Base-by-base conservation (phyloP, 2,113 vertebrate species). In the Protobothrops flavoviridis region DNA sequence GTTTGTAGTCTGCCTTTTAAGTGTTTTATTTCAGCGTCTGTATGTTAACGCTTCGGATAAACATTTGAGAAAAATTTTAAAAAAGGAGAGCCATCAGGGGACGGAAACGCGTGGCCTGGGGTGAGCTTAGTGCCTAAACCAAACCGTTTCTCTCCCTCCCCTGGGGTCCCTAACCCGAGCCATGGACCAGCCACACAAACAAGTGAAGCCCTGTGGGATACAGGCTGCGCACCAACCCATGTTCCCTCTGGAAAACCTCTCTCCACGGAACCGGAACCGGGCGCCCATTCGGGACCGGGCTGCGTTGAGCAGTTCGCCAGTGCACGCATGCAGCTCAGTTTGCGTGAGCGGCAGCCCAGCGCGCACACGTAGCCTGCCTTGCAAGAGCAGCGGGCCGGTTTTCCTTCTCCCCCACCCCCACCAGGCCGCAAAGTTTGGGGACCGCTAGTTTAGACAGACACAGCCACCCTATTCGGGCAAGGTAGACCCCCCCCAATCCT, bases 51-150 rank as follows among this genome's bases (percentile, higher is more conserved):
- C 59, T 26, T 26, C 1, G 59, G 8, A 9, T 8, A 9, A 9
- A 50, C 10, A 50, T 9, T 50, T 9, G 48, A 50, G 48, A 50
- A 5, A 45, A 45, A 45, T 3, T 4, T 45, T 12, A 10, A n/a
- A 29, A 11, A 64, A 33, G 29, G n/a, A 15, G 12, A 39, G 69
- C 12, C 2, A 33, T 39, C 5, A 1, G 5, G 15, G n/a, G n/a
- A 2, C 2, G 0, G n/a, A 20, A 17, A 74, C 1, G 15, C 4
- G 0, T 17, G n/a, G 69, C 4, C 12, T n/a, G 56, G 5, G 29
- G 64, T 15, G 6, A n/a, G 11, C 69, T 74, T 20, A 8, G 69
- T 39, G 2, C 69, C 15, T 39, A 33, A 74, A 33, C 15, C 15
- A 33, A 39, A 74, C 5, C n/a, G 15, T 33, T 74, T 74, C 5